Conservation (phyloP, 2,888 invertebrate species). For the Helobdella robusta region DNA sequence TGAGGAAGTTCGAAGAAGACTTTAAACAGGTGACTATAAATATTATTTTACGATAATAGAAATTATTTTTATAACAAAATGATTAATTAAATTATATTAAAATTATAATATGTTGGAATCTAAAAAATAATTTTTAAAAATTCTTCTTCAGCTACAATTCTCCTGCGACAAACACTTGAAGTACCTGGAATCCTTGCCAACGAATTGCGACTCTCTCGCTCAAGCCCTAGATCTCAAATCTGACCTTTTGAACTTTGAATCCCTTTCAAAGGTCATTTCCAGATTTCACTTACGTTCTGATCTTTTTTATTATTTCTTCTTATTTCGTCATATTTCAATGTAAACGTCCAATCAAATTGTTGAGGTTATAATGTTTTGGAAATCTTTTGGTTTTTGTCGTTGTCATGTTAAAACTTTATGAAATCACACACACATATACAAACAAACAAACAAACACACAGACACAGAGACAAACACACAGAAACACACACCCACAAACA, state of each 20-base stretch:
- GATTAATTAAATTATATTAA: not conserved
- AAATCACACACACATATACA: too few relatives aligned
- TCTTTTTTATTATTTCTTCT: too few relatives aligned
- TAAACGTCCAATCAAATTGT: too few relatives aligned
- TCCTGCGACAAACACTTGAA: slow-evolving; percentile 47
- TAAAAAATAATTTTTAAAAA: not conserved
- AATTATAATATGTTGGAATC: not conserved
- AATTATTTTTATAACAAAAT: not conserved
- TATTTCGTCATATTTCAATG: too few relatives aligned
- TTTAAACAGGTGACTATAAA: slow-evolving; percentile 66
- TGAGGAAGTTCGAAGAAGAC: slow-evolving; percentile 85
- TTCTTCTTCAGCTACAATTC: slow-evolving; percentile 47
- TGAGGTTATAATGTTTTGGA: too few relatives aligned
- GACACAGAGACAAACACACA: too few relatives aligned
- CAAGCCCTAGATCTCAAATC: slow-evolving; percentile 69
- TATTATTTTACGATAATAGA: not conserved
- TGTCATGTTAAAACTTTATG: too few relatives aligned
- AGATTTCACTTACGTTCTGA: too few relatives aligned
- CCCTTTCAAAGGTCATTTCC: slow-evolving; percentile 53
- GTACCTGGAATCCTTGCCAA: slow-evolving; percentile 60
- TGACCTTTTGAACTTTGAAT: slow-evolving; percentile 69
- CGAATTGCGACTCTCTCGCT: slow-evolving; percentile 75
- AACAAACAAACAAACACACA: too few relatives aligned
- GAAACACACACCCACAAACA: too few relatives aligned
- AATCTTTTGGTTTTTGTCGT: too few relatives aligned